Evolutionary conservation across 1,140 invertebrate genomes (phyloP), one percentile per base, ranked within the genome.

Genomic region (Vanessa atalanta): DNA sequence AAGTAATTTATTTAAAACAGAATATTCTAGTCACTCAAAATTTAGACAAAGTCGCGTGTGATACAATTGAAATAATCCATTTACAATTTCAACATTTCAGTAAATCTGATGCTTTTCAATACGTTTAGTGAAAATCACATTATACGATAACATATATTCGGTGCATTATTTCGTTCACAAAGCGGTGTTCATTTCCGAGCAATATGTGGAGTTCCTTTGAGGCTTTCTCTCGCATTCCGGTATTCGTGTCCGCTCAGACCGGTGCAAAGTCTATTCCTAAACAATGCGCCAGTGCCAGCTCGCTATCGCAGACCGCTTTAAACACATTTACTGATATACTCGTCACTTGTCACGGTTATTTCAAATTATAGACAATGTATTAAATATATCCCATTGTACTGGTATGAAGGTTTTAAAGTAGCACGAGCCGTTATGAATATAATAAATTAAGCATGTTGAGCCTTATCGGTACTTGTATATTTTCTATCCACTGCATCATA

Each of bases 131-230:
- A 57, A 57, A 57, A 31, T 61, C 26, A 37, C 57, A 61, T 37
- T 23, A 26, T 15, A 37, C 31, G 55, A 23, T 60, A 60, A 11
- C 8, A 23, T n/a, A 61, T 61, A 61, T 61, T 23, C n/a, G 53
- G 53, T 57, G 53, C 20, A 61, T 37, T 61, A 61, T 61, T 31
- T 61, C 57, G 57, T 61, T 61, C 57, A 61, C 57, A 61, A 61
- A 61, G 57, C 57, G 57, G 26, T 37, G 57, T 61, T 61, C 57
- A 61, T 61, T 61, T 61, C 57, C 57, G 57, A 37, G 57, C 57
- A 61, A 31, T 61, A 61, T 61, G 57, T 15, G 57, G 57, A 43
- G 57, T 61, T 57, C 57, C 57, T 61, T 61, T 61, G 57, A 61
- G 57, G 23, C 57, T 37, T 37, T 37, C 57, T n/a, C 57, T 51